Percentiles rank a stretch among this genome's conserved stretches.
Evolutionary conservation across 2,797 vertebrate species (phyloP).

Genomic region (Cottoperca gobio): DNA sequence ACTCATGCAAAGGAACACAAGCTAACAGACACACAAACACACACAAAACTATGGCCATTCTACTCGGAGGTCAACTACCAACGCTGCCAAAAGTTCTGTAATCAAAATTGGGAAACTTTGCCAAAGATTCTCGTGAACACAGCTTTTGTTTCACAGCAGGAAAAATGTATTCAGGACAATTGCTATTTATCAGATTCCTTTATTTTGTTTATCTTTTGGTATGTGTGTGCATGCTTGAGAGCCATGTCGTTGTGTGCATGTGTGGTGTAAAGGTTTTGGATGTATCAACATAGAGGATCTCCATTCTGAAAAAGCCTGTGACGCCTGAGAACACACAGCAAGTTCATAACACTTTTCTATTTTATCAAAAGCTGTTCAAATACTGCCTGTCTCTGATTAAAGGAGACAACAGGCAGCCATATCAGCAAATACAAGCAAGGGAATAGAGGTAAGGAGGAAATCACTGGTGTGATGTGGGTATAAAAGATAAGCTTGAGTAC

Average conservation of each 20-base stretch:
- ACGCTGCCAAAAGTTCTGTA: slow-evolving; percentile 39
- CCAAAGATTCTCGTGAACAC: slow-evolving; percentile 19
- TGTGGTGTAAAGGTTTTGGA: slow-evolving; percentile 11
- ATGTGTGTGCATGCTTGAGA: slow-evolving; percentile 12
- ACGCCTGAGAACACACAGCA: slow-evolving; percentile 36
- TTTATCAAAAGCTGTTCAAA: slow-evolving; percentile 68
- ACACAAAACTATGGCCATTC: slow-evolving; percentile 36
- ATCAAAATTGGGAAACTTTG: slow-evolving; percentile 50
- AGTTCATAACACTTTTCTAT: slow-evolving; percentile 43
- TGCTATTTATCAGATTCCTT: slow-evolving; percentile 35
- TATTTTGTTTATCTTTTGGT: slow-evolving; percentile 22
- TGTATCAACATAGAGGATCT: slow-evolving; percentile 17
- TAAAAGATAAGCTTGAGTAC: slow-evolving; percentile 38
- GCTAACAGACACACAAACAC: slow-evolving; percentile 44
- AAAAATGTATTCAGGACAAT: slow-evolving; percentile 43
- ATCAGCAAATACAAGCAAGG: slow-evolving; percentile 54
- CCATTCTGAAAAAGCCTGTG: slow-evolving; percentile 29
- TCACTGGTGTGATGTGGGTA: slow-evolving; percentile 41
- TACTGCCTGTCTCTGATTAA: slow-evolving; percentile 54
- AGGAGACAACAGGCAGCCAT: slow-evolving; percentile 42
- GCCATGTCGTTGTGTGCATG: slow-evolving; percentile 14
- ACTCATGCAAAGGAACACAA: slow-evolving; percentile 33
- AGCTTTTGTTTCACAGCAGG: slow-evolving; percentile 53
- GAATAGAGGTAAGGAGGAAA: slow-evolving; percentile 37
- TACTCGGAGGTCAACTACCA: slow-evolving; percentile 26